A percentile compares a stretch with the other conserved stretches of the same genome.
phyloP scores from a whole-genome alignment of 2,113 vertebrate genomes.

The Malurus cyaneus region DNA sequence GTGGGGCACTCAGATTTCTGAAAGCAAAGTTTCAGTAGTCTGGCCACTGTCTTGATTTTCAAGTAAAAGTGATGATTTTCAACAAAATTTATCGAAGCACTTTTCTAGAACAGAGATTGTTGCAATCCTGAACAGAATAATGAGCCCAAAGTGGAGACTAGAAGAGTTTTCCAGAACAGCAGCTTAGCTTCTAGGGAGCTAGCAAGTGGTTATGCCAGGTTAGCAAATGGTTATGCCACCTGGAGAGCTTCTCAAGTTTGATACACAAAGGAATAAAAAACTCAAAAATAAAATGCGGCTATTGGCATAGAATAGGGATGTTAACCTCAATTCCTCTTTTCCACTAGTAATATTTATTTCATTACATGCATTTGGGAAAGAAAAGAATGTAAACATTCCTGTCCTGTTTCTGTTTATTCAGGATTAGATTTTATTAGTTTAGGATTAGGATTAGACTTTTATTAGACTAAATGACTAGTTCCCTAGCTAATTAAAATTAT shows the following conservation, averaged over 20 bases:
- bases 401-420: neutral
- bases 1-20: neutral
- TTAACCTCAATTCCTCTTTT: neutral
- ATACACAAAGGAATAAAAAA: neutral
- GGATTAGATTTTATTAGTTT: too few species aligned
- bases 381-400: neutral
- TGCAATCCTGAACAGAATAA: neutral
- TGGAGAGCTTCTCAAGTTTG: neutral
- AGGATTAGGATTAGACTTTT: too few species aligned
- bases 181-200: accelerated
- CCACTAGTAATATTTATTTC: neutral
- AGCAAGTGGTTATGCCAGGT: neutral
- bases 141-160: neutral
- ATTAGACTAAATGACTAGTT: neutral
- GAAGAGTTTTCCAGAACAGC: neutral
- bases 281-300: neutral
- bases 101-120: neutral
- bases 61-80: neutral
- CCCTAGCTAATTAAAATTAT: neutral
- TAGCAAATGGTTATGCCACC: neutral
- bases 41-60: accelerated
- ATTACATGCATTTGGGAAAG: neutral
- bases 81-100: neutral
- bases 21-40: neutral
- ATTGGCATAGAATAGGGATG: neutral